Base-by-base conservation (phyloP, 2,888 invertebrate genomes). In the Pocota personata region DNA sequence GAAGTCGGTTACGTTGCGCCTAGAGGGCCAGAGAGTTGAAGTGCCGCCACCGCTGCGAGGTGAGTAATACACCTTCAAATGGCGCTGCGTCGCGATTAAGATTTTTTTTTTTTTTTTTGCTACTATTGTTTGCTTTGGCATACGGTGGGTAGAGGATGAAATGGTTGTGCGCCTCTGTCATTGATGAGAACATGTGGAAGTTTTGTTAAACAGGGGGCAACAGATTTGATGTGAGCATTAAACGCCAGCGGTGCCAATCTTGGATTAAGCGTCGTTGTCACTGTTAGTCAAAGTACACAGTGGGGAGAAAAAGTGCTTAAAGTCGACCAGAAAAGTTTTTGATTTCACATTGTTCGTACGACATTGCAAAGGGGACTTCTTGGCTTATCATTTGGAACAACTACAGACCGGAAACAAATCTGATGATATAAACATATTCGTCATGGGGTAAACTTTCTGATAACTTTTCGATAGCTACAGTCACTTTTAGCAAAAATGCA, bases 31-130 rank as follows among this genome's bases (percentile, higher is more conserved):
- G 16, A 14, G n/a, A 64, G 64, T 60, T 82, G 62, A 69, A 69
- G 82, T 76, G 76, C 69, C 69, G 67, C 75, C 43, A 6, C 10
- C 37, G 40, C 16, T 35, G 46, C 16, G 57, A 67, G 67, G 79
- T 84, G 75, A 84, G 79, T 79, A 75, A 84, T 78, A 55, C 57
- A 62, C 58, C 72, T 78, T 77, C 32, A 30, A 27, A 67, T 67
- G 83, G 73, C 48, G 73, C 67, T 79, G 73, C 69, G 66, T 67
- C 10, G 37, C 66, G 43, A 72, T 72, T 77, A 37, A 66, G 50
- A 50, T 46, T 60, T 58, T 67, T 62, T 14, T 50, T 35, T 8
- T 50, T 14, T 55, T 14, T 35, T 14, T 71, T 27, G n/a, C n/a
- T 37, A 16, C 37, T 7, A 12, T 60, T 69, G 69, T 77, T 77